These are phyloP conservation scores for Ameiurus melas DNA, from an alignment of 2,113 vertebrate species.

Conservation along the genomic window DNA sequence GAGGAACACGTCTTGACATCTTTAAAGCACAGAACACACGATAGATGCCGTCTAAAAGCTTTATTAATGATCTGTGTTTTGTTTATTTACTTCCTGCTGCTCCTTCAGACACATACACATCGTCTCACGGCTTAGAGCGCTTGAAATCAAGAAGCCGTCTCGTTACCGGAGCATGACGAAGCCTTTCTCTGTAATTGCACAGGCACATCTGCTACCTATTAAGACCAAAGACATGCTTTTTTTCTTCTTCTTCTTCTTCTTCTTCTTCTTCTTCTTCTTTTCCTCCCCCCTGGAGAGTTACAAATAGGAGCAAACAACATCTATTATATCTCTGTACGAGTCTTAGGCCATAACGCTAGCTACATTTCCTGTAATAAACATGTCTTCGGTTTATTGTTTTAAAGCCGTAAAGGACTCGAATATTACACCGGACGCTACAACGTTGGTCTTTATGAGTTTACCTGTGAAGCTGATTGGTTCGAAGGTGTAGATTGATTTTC, in stretches of 20 bases:
- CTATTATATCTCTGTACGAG: background rate
- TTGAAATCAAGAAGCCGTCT: background rate
- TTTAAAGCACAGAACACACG: too few relatives aligned
- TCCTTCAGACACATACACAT: background rate
- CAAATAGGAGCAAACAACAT: constrained; percentile 61
- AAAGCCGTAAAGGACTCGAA: background rate
- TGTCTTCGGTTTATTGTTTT: constrained; percentile 37
- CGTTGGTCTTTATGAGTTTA: background rate
- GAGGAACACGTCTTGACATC: background rate
- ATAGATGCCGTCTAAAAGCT: background rate
- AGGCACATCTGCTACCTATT: constrained; percentile 42
- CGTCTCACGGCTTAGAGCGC: background rate
- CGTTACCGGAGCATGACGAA: background rate
- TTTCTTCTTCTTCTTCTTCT: background rate
- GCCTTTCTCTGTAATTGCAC: constrained; percentile 28
- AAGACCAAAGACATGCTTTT: constrained; percentile 40
- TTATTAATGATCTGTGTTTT: background rate
- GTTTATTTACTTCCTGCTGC: background rate
- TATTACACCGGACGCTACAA: background rate
- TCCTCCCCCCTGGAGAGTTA: background rate
- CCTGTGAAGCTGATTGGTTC: background rate
- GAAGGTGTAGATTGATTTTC: background rate
- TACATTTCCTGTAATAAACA: constrained; percentile 39
- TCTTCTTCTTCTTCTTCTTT: background rate
- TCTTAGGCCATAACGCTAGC: background rate